Percentiles rank a stretch among this genome's conserved stretches.
Evolutionary conservation across 1,140 invertebrate species (phyloP).

Genomic region (Brachionus angularis): DNA sequence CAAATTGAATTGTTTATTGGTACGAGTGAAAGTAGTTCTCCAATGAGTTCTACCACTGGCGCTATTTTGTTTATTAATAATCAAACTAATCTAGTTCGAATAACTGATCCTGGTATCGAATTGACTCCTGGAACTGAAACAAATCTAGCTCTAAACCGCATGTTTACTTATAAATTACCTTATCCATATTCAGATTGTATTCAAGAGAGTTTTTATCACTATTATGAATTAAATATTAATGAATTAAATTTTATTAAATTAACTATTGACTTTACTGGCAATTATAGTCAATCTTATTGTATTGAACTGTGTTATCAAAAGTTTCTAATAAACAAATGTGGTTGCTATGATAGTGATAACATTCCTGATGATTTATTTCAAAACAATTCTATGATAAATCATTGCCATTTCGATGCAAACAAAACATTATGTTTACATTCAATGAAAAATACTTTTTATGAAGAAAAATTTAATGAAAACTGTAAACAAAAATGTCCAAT

Average conservation of each 20-base stretch:
- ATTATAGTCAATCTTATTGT: conserved; percentile 32
- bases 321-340: conserved; percentile 7
- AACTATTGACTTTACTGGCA: background rate
- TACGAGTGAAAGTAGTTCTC: conserved; percentile 8
- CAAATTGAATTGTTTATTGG: conserved; percentile 35
- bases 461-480: conserved; percentile 25
- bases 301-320: conserved; percentile 14
- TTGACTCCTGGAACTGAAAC: conserved; percentile 31
- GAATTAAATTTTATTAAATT: background rate
- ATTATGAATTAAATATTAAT: background rate
- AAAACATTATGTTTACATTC: conserved; percentile 24
- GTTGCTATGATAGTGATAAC: background rate
- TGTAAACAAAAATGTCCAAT: conserved; percentile 21
- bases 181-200: conserved; percentile 28
- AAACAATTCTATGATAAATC: too few relatives aligned
- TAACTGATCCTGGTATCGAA: conserved; percentile 6
- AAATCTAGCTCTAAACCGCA: conserved; percentile 37
- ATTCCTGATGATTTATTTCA: background rate
- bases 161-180: conserved; percentile 16
- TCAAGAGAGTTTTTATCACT: too few relatives aligned
- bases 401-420: background rate
- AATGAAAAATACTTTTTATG: conserved; percentile 27
- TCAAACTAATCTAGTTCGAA: background rate
- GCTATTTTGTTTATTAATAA: conserved; percentile 30
- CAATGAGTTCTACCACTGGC: conserved; percentile 6